Evolutionary conservation across 2,113 vertebrate species (phyloP), one percentile per base, ranked within the genome.

Genomic region (Hepsetus odoe): DNA sequence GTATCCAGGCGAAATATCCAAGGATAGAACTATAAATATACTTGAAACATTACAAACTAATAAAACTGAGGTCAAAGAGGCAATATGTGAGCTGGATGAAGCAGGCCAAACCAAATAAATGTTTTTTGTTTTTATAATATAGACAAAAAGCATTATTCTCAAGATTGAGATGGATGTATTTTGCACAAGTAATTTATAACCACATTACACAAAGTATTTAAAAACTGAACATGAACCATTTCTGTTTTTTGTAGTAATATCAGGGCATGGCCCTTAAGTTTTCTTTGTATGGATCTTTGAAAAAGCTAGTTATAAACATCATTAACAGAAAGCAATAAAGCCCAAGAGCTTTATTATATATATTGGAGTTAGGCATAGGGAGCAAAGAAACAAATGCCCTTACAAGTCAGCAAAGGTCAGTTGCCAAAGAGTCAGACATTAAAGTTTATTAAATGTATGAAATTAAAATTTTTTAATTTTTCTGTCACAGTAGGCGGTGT

Each of bases 21-120:
- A 66, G 70, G 53, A 76, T 44, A 76, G 32, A 38, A 14, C 74
- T 76, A 68, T 76, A 76, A 76, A 76, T 76, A 76, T 22, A 76
- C 64, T 28, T 38, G 24, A 66, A 68, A 59, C 53, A 58, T 71
- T 46, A 75, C 30, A 38, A 14, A 65, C 28, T 44, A 26, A 76
- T 14, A 68, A 22, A 42, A 51, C 12, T 44, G 13, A 77, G 40
- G 49, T 26, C 28, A 26, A 8, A 33, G 61, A 33, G 56, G 58
- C 58, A 46, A 64, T 1, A 46, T 33, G 28, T n/a, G 72, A 49
- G 26, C 8, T 44, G 42, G 16, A 44, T 8, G 38, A 62, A 46
- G 33, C 59, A 32, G 49, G 53, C 32, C 13, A 51, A n/a, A 4
- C 49, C 33, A n/a, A n/a, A n/a, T n/a, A n/a, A n/a, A n/a, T n/a